Conservation (phyloP, 2,888 invertebrate genomes). For the Meganola albula region DNA sequence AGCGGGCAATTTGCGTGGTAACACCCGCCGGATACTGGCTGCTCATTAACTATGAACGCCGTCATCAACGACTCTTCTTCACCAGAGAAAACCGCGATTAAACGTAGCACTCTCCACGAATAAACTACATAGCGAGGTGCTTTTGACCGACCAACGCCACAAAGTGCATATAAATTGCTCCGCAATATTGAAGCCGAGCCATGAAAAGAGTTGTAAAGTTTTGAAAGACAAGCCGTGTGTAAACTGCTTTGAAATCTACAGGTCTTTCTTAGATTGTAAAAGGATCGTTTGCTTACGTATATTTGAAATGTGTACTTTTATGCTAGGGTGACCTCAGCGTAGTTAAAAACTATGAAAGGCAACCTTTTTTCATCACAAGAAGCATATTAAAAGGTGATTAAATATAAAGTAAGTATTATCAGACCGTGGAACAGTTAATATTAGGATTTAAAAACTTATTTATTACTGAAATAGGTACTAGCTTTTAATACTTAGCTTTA, state of each 20-base stretch:
- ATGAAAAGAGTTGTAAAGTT: conserved; percentile 59
- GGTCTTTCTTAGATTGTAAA: conserved; percentile 24
- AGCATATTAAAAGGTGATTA: too few species aligned
- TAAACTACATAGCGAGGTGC: conserved; percentile 55
- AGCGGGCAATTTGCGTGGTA: conserved; percentile 67
- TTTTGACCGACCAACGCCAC: conserved; percentile 63
- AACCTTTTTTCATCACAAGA: too few species aligned
- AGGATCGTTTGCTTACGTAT: conserved; percentile 13
- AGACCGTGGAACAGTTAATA: too few species aligned
- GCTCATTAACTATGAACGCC: conserved; percentile 76
- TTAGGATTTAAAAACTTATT: too few species aligned
- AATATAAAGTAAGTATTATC: too few species aligned
- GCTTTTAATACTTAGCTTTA: too few species aligned
- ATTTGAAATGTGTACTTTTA: conserved; percentile 5
- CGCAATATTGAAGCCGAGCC: conserved; percentile 66
- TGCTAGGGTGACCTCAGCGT: too few species aligned
- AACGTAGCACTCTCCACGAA: conserved; percentile 63
- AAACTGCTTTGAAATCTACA: conserved; percentile 40
- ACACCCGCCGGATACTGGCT: conserved; percentile 68
- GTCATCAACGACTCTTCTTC: conserved; percentile 73
- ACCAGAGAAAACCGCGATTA: conserved; percentile 67
- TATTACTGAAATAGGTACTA: too few species aligned
- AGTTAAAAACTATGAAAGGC: too few species aligned
- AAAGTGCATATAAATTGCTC: conserved; percentile 77
- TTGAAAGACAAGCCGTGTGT: conserved; percentile 59